Conservation (phyloP, 1,140 invertebrate genomes). For the Tetraneura akinire region DNA sequence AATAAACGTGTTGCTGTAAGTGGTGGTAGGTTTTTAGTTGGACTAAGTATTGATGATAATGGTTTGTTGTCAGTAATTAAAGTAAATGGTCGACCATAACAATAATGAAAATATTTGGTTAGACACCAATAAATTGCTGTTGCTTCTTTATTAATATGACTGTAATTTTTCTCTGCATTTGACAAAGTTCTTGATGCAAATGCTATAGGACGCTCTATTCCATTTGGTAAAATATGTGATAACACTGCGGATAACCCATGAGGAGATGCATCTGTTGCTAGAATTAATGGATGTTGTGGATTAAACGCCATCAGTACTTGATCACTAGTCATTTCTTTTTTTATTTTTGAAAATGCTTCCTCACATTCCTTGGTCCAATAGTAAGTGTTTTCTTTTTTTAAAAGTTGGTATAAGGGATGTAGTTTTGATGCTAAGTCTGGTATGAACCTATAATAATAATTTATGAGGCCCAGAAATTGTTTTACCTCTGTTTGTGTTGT, state of each 20-base stretch:
- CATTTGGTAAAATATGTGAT: constrained; percentile 58
- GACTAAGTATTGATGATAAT: constrained; percentile 60
- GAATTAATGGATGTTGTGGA: constrained; percentile 56
- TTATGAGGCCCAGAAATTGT: constrained; percentile 60
- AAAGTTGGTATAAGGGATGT: constrained; percentile 57
- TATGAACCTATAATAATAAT: constrained; percentile 61
- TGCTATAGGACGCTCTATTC: constrained; percentile 59
- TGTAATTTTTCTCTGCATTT: constrained; percentile 59
- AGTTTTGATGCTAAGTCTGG: constrained; percentile 57
- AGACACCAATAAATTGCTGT: constrained; percentile 60
- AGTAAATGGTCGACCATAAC: constrained; percentile 60
- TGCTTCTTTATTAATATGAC: constrained; percentile 62
- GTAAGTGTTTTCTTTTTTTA: constrained; percentile 54
- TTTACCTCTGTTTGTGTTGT: constrained; percentile 57
- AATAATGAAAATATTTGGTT: constrained; percentile 61
- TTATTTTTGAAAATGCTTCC: constrained; percentile 56
- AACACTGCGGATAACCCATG: constrained; percentile 62
- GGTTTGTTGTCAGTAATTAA: constrained; percentile 62
- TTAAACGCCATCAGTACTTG: constrained; percentile 58
- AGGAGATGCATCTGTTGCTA: constrained; percentile 61
- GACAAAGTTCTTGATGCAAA: constrained; percentile 60
- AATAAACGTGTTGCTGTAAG: constrained; percentile 56
- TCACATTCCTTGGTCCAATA: constrained; percentile 53
- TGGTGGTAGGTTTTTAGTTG: too few relatives aligned
- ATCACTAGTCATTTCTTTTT: constrained; percentile 55